Percentiles rank a stretch among this genome's conserved stretches.
These are phyloP conservation scores for Pecten maximus DNA, from an alignment of 2,888 invertebrate genomes.

Conservation along the genomic window DNA sequence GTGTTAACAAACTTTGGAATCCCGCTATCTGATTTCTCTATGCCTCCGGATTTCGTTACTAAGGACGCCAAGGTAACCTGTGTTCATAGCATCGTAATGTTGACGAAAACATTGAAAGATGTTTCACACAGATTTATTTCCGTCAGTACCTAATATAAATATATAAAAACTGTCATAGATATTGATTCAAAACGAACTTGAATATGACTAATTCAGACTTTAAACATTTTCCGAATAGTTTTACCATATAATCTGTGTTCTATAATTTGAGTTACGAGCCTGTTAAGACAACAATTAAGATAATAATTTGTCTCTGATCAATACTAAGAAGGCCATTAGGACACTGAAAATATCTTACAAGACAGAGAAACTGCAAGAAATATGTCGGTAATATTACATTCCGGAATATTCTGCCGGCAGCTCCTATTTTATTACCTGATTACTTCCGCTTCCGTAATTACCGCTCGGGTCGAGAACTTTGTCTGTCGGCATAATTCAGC, in stretches of 20 bases:
- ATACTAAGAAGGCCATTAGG: neutral
- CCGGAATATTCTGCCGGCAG: constrained; percentile 20
- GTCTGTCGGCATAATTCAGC: neutral
- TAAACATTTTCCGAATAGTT: neutral
- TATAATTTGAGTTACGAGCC: neutral
- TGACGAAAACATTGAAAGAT: neutral
- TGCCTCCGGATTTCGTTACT: neutral
- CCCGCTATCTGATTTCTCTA: neutral
- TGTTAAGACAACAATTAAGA: neutral
- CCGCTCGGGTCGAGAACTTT: neutral
- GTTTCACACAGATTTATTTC: neutral
- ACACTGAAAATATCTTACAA: neutral
- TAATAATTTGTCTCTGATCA: neutral
- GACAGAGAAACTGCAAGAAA: neutral
- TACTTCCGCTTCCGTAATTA: constrained; percentile 31
- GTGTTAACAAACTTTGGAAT: neutral
- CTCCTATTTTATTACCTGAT: neutral
- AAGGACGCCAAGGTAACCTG: too few relatives aligned
- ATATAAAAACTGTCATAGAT: too few relatives aligned
- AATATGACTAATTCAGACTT: neutral
- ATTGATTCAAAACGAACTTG: too few relatives aligned
- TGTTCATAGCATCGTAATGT: neutral
- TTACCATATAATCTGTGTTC: neutral
- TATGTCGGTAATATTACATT: constrained; percentile 26
- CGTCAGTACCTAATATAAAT: too few relatives aligned